phyloP scores from a whole-genome alignment of 2,797 vertebrate genomes.

The Acipenser ruthenus region DNA sequence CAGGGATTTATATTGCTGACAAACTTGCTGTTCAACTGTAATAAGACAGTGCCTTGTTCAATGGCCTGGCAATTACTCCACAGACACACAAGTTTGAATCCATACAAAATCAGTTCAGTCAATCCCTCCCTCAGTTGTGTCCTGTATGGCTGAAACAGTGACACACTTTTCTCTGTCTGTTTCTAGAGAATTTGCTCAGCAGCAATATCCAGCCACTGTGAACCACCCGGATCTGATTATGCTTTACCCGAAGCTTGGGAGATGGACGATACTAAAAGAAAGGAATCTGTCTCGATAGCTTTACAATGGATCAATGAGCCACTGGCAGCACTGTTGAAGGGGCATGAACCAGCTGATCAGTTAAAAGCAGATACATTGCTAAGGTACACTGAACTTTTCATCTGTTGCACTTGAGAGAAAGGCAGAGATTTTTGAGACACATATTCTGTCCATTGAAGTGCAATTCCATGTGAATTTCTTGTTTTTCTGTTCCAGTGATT shows the following conservation, averaged over 20 bases:
- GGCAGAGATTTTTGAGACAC: neutral
- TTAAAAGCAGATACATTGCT: conserved; percentile 61
- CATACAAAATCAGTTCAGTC: no score
- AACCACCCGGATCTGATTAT: conserved; percentile 27
- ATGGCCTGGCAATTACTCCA: no score
- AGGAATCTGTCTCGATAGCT: conserved; percentile 48
- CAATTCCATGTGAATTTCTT: neutral
- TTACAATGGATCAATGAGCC: conserved; percentile 67
- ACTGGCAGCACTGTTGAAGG: conserved; percentile 55
- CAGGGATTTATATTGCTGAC: no score
- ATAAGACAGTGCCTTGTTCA: no score
- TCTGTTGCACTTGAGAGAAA: neutral
- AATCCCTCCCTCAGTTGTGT: no score
- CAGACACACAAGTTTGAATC: no score
- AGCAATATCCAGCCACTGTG: conserved; percentile 48
- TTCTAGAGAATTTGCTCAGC: conserved; percentile 60
- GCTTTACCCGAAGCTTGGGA: conserved; percentile 30
- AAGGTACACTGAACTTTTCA: conserved; percentile 49
- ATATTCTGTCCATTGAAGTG: no score
- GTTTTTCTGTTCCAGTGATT: conserved; percentile 38
- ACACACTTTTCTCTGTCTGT: neutral
- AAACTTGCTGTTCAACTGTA: no score
- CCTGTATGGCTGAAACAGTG: no score
- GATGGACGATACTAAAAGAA: conserved; percentile 36
- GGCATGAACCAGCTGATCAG: conserved; percentile 62